These are phyloP conservation scores for Drosophila melanosoma DNA, from an alignment of 2,888 invertebrate species.

Conservation along the genomic window DNA sequence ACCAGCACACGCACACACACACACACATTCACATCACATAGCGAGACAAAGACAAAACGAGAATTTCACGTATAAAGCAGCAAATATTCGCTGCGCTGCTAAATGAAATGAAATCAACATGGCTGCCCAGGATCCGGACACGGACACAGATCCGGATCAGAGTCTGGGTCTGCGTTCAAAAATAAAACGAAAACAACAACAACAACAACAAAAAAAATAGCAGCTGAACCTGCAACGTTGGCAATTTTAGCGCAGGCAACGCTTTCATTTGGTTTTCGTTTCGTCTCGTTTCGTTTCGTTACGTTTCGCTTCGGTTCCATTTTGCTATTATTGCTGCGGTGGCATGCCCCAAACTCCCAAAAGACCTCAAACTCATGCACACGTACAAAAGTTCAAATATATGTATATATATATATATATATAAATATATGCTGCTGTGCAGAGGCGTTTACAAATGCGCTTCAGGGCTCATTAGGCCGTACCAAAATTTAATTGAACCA, in stretches of 20 bases:
- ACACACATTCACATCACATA: background rate
- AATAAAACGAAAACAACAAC: slow-evolving; percentile 12
- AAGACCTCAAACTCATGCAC: background rate
- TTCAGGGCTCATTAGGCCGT: slow-evolving; percentile 64
- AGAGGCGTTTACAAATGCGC: slow-evolving; percentile 29
- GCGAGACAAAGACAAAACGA: slow-evolving; percentile 44
- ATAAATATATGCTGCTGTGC: background rate
- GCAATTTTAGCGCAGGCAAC: slow-evolving; percentile 67
- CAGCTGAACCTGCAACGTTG: slow-evolving; percentile 67
- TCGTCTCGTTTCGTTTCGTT: slow-evolving; percentile 38
- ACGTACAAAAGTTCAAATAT: background rate
- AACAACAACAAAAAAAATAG: background rate
- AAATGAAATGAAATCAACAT: slow-evolving; percentile 81
- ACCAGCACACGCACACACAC: slow-evolving; percentile 1
- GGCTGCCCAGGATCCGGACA: slow-evolving; percentile 63
- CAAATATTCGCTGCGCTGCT: slow-evolving; percentile 43
- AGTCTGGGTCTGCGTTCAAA: slow-evolving; percentile 8
- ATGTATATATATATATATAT: background rate
- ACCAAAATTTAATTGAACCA: slow-evolving; percentile 65
- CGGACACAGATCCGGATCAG: slow-evolving; percentile 16
- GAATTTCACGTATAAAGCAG: slow-evolving; percentile 35
- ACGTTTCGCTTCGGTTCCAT: slow-evolving; percentile 29
- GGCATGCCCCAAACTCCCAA: slow-evolving; percentile 11
- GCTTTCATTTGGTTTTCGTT: slow-evolving; percentile 59
- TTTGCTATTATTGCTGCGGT: slow-evolving; percentile 31